Evolutionary conservation across 1,140 invertebrate genomes (phyloP), one percentile per base, ranked within the genome.

Genomic region (Drosophila kohkoa): DNA sequence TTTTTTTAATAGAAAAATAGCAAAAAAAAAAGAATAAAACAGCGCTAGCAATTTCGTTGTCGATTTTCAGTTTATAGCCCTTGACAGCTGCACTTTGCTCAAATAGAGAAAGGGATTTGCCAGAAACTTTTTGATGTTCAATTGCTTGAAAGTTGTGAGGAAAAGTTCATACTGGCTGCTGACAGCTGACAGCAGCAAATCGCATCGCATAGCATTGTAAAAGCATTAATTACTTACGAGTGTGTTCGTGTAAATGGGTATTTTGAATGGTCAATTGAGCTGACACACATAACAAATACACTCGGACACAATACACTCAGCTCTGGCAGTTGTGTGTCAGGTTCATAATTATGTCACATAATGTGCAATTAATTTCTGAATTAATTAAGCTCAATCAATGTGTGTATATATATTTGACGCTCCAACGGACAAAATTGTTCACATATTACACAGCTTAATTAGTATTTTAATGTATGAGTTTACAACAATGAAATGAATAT

Each of bases 201-300:
- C 35, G 55, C n/a, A 48, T 30, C 11, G 28, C 32, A 11, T 60
- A 11, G 28, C 13, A 52, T 46, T 52, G 48, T 38, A 30, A 52
- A 59, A 80, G 52, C 81, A 74, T 66, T 85, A 77, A 85, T 85
- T 80, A 83, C 71, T 85, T 85, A 59, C 28, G 28, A 54, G 28
- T 49, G 48, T 73, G 49, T 78, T 51, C 48, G 35, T 76, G 62
- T 48, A 70, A 85, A 66, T 73, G 64, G 51, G 51, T 63, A 48
- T 43, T 54, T 77, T 73, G 28, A 60, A 74, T 60, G 38, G 63
- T 16, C 64, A 55, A 16, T 57, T 65, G 32, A 65, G 32, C 38
- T 32, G 60, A 52, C 46, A 51, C 20, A 65, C 35, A 4, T 25
- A 52, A 54, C 51, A 38, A 51, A 41, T 11, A 66, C 49, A 41